Evolutionary conservation across 2,113 vertebrate genomes (phyloP).

Genomic region (Mastomys natalensis): DNA sequence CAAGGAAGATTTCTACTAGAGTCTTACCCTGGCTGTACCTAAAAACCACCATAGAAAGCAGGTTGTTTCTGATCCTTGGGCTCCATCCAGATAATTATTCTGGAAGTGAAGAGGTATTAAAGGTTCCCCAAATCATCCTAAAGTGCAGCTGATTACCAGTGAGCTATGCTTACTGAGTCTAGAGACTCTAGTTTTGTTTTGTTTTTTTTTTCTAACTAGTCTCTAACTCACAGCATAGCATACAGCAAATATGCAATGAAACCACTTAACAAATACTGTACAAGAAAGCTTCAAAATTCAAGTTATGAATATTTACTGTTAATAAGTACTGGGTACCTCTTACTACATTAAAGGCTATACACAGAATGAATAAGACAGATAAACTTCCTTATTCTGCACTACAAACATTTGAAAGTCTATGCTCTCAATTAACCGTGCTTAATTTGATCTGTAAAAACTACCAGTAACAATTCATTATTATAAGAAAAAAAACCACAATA

Average conservation of each 20-base stretch:
- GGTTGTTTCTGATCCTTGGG: background rate
- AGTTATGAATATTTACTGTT: background rate
- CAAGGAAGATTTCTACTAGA: background rate
- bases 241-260: background rate
- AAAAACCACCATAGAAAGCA: conserved; percentile 6
- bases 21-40: background rate
- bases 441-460: conserved; percentile 36
- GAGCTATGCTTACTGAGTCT: background rate
- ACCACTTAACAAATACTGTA: background rate
- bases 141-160: background rate
- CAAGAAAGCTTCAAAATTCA: background rate
- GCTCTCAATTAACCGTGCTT: conserved; percentile 7
- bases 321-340: background rate
- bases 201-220: background rate
- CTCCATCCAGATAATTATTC: background rate
- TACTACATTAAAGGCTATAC: background rate
- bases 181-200: background rate
- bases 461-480: background rate
- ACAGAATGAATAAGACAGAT: background rate
- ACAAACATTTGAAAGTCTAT: background rate
- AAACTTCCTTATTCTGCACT: background rate
- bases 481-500: background rate
- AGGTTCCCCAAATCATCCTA: conserved; percentile 17
- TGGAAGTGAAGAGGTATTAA: background rate
- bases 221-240: background rate